phyloP scores from a whole-genome alignment of 1,140 invertebrate genomes.

The Neomicropteryx cornuta region DNA sequence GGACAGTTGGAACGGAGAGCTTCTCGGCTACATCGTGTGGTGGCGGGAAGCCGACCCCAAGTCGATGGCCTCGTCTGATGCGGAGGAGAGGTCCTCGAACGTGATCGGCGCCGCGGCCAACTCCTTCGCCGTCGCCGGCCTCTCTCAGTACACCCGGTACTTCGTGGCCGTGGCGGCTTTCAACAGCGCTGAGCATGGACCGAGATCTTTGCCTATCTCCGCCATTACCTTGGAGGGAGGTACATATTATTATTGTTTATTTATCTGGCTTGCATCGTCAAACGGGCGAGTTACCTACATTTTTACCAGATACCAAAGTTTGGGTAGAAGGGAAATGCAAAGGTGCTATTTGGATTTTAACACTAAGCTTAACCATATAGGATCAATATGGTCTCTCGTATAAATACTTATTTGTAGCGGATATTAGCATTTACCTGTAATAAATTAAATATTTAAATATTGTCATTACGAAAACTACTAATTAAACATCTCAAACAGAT shows the following conservation, averaged over 20 bases:
- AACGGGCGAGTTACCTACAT: too few relatives aligned
- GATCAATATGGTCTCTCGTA: too few relatives aligned
- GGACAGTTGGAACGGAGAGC: conserved; percentile 70
- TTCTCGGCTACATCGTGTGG: conserved; percentile 67
- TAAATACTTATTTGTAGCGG: too few relatives aligned
- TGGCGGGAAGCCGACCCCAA: conserved; percentile 33
- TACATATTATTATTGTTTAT: conserved; percentile 23
- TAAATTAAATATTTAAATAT: too few relatives aligned
- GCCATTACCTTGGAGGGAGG: conserved; percentile 81
- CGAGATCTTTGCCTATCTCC: conserved; percentile 59
- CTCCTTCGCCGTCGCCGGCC: not conserved
- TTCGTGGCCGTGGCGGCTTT: conserved; percentile 76
- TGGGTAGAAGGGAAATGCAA: too few relatives aligned
- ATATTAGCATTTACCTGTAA: too few relatives aligned
- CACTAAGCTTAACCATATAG: too few relatives aligned
- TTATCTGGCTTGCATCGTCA: too few relatives aligned
- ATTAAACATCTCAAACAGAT: too few relatives aligned
- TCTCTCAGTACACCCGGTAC: conserved; percentile 35
- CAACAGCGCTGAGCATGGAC: conserved; percentile 80
- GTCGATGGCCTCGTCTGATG: not conserved
- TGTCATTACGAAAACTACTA: too few relatives aligned
- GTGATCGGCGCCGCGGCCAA: not conserved
- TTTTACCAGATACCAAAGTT: too few relatives aligned
- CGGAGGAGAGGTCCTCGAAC: not conserved
- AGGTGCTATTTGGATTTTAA: too few relatives aligned